Conservation (phyloP, 1,140 invertebrate genomes). For the Papilio helenus region DNA sequence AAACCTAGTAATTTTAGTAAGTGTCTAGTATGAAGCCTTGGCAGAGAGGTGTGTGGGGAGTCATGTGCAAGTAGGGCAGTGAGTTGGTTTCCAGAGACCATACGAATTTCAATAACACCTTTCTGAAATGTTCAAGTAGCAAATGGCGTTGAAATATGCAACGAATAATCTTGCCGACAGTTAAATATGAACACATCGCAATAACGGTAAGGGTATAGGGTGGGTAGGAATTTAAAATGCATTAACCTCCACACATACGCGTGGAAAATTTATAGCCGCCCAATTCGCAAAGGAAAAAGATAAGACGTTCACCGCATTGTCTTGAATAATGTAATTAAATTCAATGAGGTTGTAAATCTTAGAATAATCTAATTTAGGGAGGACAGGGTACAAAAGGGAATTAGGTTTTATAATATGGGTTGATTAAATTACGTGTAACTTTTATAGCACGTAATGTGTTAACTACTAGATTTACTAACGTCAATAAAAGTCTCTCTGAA, state of each 20-base stretch:
- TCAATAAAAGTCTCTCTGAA: too few relatives aligned
- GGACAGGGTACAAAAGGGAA: neutral
- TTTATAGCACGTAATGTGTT: too few relatives aligned
- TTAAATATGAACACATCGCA: constrained; percentile 35
- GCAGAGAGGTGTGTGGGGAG: too few relatives aligned
- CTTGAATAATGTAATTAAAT: constrained; percentile 31
- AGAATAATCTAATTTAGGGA: constrained; percentile 30
- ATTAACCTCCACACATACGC: constrained; percentile 20
- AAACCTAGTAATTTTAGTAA: too few relatives aligned
- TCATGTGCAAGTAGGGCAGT: too few relatives aligned
- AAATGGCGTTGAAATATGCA: constrained; percentile 21
- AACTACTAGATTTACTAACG: too few relatives aligned
- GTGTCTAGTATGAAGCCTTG: too few relatives aligned
- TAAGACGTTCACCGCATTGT: constrained; percentile 9
- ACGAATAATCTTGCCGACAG: constrained; percentile 27
- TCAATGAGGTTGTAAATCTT: constrained; percentile 21
- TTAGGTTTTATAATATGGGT: neutral
- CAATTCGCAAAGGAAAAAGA: constrained; percentile 30
- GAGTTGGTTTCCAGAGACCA: too few relatives aligned
- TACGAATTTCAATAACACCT: constrained; percentile 3
- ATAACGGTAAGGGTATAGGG: constrained; percentile 22
- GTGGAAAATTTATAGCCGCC: neutral
- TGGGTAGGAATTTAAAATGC: constrained; percentile 31
- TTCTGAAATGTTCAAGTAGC: constrained; percentile 12
- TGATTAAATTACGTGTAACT: neutral